These are phyloP conservation scores for Halichoeres trimaculatus DNA, from an alignment of 2,113 vertebrate species.

Conservation along the genomic window DNA sequence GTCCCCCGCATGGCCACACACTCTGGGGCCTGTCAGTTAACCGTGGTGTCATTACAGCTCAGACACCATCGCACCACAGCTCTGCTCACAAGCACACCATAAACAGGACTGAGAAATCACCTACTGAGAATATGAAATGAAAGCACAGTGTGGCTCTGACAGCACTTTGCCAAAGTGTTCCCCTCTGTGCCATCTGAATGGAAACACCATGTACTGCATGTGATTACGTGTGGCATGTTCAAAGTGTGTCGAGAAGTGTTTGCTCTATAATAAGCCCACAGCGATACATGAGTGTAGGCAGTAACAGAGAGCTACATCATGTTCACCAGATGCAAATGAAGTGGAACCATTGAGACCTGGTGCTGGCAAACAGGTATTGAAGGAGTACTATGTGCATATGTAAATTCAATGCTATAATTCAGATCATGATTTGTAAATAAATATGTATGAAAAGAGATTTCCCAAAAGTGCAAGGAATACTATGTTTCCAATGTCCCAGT, in stretches of 20 bases:
- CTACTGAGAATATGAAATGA: slow-evolving; percentile 33
- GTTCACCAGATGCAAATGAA: slow-evolving; percentile 30
- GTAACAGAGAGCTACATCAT: neutral
- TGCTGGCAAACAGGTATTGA: neutral
- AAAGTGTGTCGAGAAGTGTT: neutral
- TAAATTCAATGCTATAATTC: slow-evolving; percentile 25
- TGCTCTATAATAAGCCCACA: neutral
- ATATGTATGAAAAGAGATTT: slow-evolving; percentile 41
- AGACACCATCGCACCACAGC: slow-evolving; percentile 2
- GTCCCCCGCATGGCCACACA: slow-evolving; percentile 28
- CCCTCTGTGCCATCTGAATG: neutral
- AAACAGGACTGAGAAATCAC: slow-evolving; percentile 7
- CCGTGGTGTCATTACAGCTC: slow-evolving; percentile 34
- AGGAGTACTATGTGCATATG: neutral
- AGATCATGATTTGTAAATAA: slow-evolving; percentile 31
- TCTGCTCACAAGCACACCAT: slow-evolving; percentile 23
- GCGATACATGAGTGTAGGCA: neutral
- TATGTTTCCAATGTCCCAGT: neutral
- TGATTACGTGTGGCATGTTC: slow-evolving; percentile 7
- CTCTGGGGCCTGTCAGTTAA: slow-evolving; percentile 29
- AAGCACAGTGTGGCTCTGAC: slow-evolving; percentile 3
- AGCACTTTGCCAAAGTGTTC: slow-evolving; percentile 6
- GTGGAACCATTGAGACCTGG: slow-evolving; percentile 3
- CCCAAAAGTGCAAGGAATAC: neutral
- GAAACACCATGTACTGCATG: neutral